Base-by-base conservation (phyloP, 1,140 invertebrate genomes). In the Zophobas morio region DNA sequence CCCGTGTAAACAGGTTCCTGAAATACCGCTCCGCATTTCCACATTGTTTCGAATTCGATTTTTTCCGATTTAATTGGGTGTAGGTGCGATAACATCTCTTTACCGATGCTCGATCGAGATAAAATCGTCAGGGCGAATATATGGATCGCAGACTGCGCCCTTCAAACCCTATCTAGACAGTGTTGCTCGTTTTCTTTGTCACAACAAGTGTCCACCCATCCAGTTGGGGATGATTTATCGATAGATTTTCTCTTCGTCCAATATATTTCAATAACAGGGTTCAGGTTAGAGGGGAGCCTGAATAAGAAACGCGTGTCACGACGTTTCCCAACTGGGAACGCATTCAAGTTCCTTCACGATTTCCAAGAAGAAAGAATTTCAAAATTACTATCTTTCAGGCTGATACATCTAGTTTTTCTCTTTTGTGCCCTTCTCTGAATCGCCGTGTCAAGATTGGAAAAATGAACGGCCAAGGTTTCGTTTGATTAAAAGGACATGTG, bases 201-300 rank as follows among this genome's bases (percentile, higher is more conserved):
- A 56, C 71, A 75, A 60, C 66, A 70, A 63, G 47, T 76, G 78
- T 79, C 78, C 78, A 76, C 78, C 78, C 78, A 76, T 73, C 78
- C 70, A 66, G 40, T 79, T 66, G 74, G 70, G 78, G 75, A 79
- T 79, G 78, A 79, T 79, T 79, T 79, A 79, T 79, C 78, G 66
- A 79, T 71, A 70, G 73, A 72, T 78, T 78, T 78, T 49, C 72
- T 78, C 49, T 78, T 70, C 77, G 47, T 66, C 77, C 72, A 75
- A 78, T 78, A 78, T 74, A 74, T 78, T 78, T 78, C 77, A 78
- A 78, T 78, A 78, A 78, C 77, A 70, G 77, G 77, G 72, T 74
- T 42, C 60, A 57, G 73, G 66, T 70, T 75, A 78, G 60, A 70
- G 72, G 77, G 77, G 54, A 72, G 70, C 42, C 57, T 73, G 56